A percentile compares a stretch with the other conserved stretches of the same genome.
Conservation (phyloP, 2,113 vertebrate genomes). For the Aegotheles bennettii region DNA sequence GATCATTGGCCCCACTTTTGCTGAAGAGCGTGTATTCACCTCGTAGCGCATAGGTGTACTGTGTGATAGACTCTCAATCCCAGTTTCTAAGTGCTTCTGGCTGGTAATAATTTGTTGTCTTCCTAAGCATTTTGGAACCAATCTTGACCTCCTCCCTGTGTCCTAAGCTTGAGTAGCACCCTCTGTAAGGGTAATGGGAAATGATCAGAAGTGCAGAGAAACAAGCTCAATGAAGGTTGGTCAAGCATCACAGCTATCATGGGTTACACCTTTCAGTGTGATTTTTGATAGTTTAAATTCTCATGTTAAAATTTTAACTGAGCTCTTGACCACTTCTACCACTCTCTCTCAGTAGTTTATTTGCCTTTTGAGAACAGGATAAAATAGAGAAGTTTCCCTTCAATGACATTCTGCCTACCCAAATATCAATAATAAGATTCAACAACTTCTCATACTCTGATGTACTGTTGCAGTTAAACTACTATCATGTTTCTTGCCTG, state of each 20-base stretch:
- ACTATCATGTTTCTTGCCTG: not conserved
- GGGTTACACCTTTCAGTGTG: not conserved
- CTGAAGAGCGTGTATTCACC: not conserved
- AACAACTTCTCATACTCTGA: not conserved
- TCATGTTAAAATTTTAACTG: not conserved
- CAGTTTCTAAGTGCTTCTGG: not conserved
- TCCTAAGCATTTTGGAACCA: not conserved
- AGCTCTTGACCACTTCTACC: not conserved
- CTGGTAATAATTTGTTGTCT: not conserved
- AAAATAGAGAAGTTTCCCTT: not conserved
- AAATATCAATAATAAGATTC: not conserved
- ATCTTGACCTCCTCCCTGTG: not conserved
- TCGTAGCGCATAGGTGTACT: accelerated
- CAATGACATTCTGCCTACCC: not conserved
- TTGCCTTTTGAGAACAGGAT: not conserved
- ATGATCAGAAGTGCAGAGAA: not conserved
- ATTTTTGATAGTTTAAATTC: not conserved
- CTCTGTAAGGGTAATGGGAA: not conserved
- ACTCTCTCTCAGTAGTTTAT: not conserved
- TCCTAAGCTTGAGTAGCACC: not conserved
- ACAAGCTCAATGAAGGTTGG: not conserved
- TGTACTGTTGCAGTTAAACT: not conserved
- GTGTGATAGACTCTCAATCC: not conserved
- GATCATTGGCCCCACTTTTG: not conserved
- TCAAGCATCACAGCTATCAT: not conserved